These are phyloP conservation scores for Caenorhabditis wallacei DNA, from an alignment of 2,888 invertebrate species.

Conservation along the genomic window DNA sequence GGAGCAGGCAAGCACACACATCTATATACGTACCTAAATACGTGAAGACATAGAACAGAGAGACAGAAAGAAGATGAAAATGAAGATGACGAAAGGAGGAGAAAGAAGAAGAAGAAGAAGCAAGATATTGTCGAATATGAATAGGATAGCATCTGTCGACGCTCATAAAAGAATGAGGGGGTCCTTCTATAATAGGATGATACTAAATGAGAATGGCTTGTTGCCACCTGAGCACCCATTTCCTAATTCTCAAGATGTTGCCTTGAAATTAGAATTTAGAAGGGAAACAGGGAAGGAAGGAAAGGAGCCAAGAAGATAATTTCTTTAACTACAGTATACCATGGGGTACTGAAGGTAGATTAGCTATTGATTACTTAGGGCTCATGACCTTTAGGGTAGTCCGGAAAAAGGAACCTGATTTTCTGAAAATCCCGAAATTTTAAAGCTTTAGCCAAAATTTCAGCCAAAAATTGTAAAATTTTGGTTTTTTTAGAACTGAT, in stretches of 20 bases:
- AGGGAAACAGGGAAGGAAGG: not conserved
- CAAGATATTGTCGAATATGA: constrained; percentile 61
- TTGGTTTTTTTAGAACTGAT: too few species aligned
- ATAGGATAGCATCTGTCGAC: constrained; percentile 65
- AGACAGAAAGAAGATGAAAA: not conserved
- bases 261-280: not conserved
- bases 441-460: too few species aligned
- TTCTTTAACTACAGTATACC: not conserved
- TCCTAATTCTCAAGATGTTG: constrained; percentile 50
- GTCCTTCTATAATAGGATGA: constrained; percentile 55
- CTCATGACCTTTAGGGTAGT: too few species aligned
- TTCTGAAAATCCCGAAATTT: too few species aligned
- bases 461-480: too few species aligned
- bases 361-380: too few species aligned
- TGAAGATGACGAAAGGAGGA: too few species aligned
- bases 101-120: not conserved
- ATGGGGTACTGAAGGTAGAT: too few species aligned
- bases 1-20: constrained; percentile 1
- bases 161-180: constrained; percentile 55
- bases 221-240: constrained; percentile 58
- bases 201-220: constrained; percentile 59
- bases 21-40: too few species aligned
- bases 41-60: constrained; percentile 10
- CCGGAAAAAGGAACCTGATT: too few species aligned
- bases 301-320: not conserved